Evolutionary conservation across 2,888 invertebrate species (phyloP).

Genomic region (Timandra comae): DNA sequence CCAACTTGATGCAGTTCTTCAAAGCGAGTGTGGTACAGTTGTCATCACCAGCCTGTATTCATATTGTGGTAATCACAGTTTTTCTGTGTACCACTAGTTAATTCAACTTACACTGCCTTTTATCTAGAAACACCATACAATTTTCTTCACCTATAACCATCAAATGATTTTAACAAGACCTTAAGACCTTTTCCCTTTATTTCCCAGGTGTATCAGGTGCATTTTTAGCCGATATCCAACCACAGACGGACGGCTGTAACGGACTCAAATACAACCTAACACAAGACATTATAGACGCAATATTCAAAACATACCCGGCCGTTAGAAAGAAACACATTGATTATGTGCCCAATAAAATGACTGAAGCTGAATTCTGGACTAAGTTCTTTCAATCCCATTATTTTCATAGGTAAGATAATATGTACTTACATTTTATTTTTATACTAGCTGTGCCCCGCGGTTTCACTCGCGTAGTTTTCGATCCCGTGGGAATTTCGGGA

Average conservation of each 20-base stretch:
- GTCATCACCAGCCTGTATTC: too few relatives aligned
- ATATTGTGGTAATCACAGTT: too few relatives aligned
- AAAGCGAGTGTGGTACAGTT: too few relatives aligned
- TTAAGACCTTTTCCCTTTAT: background rate
- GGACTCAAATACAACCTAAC: constrained; percentile 98
- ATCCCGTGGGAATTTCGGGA: too few relatives aligned
- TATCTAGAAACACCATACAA: background rate
- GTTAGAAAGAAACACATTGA: constrained; percentile 97
- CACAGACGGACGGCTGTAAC: constrained; percentile 97
- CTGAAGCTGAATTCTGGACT: constrained; percentile 99
- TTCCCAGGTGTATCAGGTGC: constrained; percentile 82
- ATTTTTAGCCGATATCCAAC: constrained; percentile 94
- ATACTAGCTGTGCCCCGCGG: too few relatives aligned
- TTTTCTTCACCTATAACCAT: too few relatives aligned
- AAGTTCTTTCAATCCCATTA: constrained; percentile 99
- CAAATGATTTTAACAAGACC: too few relatives aligned
- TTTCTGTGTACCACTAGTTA: too few relatives aligned
- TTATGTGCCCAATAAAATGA: constrained; percentile 95
- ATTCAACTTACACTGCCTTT: too few relatives aligned
- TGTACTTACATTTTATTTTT: too few relatives aligned
- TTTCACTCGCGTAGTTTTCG: too few relatives aligned
- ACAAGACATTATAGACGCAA: constrained; percentile 96
- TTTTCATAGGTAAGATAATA: constrained; percentile 90
- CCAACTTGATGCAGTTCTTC: too few relatives aligned
- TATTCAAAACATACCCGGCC: constrained; percentile 99